Conservation (phyloP, 2,113 vertebrate genomes). For the Cololabis saira region DNA sequence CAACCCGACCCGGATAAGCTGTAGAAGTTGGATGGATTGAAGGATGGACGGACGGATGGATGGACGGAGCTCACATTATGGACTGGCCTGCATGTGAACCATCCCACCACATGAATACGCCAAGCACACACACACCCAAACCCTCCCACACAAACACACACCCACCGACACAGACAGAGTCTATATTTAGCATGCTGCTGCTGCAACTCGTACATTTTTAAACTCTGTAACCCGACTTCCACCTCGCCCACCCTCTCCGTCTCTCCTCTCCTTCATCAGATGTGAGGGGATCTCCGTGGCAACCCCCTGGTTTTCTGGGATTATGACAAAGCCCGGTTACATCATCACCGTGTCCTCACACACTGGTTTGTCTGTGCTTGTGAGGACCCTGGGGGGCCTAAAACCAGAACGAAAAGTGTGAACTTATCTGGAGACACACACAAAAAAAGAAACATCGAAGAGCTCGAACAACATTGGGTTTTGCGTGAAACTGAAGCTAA, state of each 20-base stretch:
- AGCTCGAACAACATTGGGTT: no score
- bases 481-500: no score
- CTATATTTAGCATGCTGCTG: slow-evolving; percentile 61
- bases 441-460: no score
- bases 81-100: no score
- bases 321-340: slow-evolving; percentile 16
- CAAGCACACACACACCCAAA: background rate
- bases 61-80: no score
- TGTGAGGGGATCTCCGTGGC: slow-evolving; percentile 42
- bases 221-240: slow-evolving; percentile 39
- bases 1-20: no score
- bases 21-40: no score
- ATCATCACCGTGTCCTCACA: slow-evolving; percentile 16
- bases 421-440: no score
- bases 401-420: no score
- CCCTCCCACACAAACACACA: no score
- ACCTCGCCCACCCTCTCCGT: slow-evolving; percentile 17
- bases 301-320: slow-evolving; percentile 8
- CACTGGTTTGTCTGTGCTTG: background rate
- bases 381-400: background rate
- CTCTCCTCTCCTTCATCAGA: slow-evolving; percentile 15
- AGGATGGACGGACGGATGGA: no score
- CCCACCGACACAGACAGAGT: background rate
- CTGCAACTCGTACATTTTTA: slow-evolving; percentile 66
- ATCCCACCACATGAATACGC: no score